Evolutionary conservation across 2,113 vertebrate genomes (phyloP).

Genomic region (Phoenicopterus ruber): DNA sequence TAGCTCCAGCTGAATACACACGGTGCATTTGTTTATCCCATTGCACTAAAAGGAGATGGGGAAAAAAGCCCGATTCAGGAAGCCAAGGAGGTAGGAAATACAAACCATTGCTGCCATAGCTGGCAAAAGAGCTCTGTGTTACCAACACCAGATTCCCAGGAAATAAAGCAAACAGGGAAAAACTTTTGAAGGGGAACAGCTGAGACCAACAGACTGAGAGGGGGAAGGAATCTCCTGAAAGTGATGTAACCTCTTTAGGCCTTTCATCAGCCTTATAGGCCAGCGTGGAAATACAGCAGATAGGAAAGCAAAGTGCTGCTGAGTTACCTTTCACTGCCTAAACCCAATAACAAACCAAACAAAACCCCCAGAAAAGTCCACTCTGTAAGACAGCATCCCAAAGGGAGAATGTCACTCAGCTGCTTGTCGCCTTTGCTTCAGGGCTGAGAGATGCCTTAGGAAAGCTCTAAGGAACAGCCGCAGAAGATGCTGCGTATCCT

Average conservation of each 20-base stretch:
- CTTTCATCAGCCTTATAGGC: neutral
- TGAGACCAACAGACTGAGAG: neutral
- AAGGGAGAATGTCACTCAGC: neutral
- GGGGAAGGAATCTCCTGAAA: neutral
- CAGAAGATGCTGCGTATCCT: neutral
- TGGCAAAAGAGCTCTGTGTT: neutral
- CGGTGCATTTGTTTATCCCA: neutral
- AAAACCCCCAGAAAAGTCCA: neutral
- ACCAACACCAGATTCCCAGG: neutral
- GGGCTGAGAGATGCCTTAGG: neutral
- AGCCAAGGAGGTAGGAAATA: neutral
- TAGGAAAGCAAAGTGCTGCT: neutral
- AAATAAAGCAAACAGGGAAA: neutral
- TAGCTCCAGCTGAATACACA: neutral
- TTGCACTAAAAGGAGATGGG: neutral
- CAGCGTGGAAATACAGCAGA: neutral
- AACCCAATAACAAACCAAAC: neutral
- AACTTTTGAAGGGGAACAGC: neutral
- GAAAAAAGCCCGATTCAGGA: neutral
- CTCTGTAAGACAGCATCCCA: neutral
- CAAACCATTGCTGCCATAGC: neutral
- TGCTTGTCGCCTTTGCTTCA: neutral
- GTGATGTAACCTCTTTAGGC: neutral
- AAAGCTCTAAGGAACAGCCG: conserved; percentile 30
- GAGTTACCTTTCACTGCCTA: neutral